A percentile compares a stretch with the other conserved stretches of the same genome.
These are phyloP conservation scores for Hypercompe scribonia DNA, from an alignment of 2,888 invertebrate species.

Conservation along the genomic window DNA sequence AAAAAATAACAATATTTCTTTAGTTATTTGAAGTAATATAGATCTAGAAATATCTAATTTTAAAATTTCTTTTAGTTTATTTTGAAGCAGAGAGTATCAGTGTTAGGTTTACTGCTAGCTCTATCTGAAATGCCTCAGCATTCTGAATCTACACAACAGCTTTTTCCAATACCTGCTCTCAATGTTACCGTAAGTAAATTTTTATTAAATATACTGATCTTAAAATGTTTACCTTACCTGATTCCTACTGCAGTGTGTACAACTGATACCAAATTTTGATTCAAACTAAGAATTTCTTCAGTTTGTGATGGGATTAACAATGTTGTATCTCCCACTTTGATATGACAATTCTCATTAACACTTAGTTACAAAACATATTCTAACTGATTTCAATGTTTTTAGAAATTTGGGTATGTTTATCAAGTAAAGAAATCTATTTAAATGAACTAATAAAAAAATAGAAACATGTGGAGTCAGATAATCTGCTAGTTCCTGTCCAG, in stretches of 20 bases:
- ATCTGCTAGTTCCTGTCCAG: background rate
- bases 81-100: slow-evolving; percentile 87
- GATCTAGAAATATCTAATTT: background rate
- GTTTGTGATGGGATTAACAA: background rate
- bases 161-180: slow-evolving; percentile 76
- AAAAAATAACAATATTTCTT: no score
- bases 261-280: background rate
- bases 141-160: slow-evolving; percentile 73
- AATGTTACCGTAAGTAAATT: slow-evolving; percentile 64
- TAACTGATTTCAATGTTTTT: background rate
- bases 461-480: background rate
- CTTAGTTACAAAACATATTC: no score
- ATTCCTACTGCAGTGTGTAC: background rate
- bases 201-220: background rate
- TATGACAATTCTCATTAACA: background rate
- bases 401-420: background rate
- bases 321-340: background rate
- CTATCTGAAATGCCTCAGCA: slow-evolving; percentile 72
- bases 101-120: slow-evolving; percentile 83
- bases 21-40: no score
- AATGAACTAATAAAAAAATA: background rate
- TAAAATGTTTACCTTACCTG: background rate
- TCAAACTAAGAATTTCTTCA: background rate
- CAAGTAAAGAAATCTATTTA: background rate
- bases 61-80: slow-evolving; percentile 80